A percentile compares a stretch with the other conserved stretches of the same genome.
Conservation (phyloP, 2,113 vertebrate species). For the Chloropsis cyanopogon region DNA sequence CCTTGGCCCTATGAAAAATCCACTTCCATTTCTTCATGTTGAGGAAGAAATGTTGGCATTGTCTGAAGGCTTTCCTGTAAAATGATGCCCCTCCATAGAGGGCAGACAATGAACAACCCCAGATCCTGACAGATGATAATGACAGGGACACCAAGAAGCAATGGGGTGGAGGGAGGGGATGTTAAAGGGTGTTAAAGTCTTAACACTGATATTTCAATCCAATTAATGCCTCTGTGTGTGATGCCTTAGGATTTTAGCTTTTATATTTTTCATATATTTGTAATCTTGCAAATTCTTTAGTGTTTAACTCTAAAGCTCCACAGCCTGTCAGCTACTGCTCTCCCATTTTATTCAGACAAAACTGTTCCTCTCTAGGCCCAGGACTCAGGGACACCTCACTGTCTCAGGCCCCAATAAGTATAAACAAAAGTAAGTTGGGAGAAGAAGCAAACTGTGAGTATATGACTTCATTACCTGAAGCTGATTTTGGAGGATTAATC, state of each 20-base stretch:
- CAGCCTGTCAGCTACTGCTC: neutral
- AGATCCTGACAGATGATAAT: neutral
- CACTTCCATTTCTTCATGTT: neutral
- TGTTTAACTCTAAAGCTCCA: neutral
- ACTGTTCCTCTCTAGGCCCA: neutral
- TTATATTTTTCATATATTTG: neutral
- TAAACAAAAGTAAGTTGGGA: neutral
- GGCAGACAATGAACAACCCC: neutral
- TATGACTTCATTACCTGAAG: neutral
- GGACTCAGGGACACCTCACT: neutral
- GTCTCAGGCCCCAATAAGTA: no score
- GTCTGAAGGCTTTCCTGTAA: neutral
- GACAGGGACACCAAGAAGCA: neutral
- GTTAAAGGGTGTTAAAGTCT: neutral
- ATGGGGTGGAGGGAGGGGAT: neutral
- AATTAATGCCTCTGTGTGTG: neutral
- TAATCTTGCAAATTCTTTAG: neutral
- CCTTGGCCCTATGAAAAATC: neutral
- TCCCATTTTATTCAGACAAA: neutral
- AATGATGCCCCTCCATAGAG: neutral
- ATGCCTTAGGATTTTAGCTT: neutral
- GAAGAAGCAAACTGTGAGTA: neutral
- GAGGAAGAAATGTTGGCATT: neutral
- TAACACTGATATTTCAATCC: neutral
- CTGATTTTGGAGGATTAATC: neutral